These are phyloP conservation scores for Macroteleia sp. DNA, from an alignment of 2,888 invertebrate genomes.

Conservation along the genomic window DNA sequence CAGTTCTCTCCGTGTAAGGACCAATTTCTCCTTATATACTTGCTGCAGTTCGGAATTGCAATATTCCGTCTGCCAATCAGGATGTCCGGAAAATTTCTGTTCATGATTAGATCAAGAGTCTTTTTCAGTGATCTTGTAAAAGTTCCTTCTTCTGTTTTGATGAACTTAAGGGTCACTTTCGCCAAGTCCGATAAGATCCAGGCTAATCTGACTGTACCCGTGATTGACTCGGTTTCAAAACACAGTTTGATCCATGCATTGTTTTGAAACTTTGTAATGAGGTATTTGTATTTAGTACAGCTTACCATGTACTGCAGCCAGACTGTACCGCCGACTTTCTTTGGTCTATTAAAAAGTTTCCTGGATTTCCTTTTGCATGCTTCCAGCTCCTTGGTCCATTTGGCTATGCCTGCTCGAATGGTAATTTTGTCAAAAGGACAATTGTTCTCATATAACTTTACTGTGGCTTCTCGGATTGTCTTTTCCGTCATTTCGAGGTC, in stretches of 20 bases:
- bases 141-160: constrained; percentile 5
- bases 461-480: background rate
- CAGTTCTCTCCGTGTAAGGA: too few species aligned
- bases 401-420: background rate
- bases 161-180: constrained; percentile 4
- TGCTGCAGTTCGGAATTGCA: too few species aligned
- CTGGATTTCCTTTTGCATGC: background rate
- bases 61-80: background rate
- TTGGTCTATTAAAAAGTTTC: background rate
- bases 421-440: background rate
- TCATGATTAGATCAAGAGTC: constrained; percentile 13
- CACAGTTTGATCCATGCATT: constrained; percentile 17
- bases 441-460: background rate
- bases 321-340: background rate
- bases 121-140: constrained; percentile 17
- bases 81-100: constrained; percentile 1
- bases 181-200: constrained; percentile 17
- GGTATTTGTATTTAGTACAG: background rate
- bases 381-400: constrained; percentile 2
- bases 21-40: background rate
- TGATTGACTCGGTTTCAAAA: constrained; percentile 14
- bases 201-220: constrained; percentile 19
- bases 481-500: background rate
- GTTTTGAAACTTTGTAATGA: background rate
- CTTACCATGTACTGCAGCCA: background rate